Conservation (phyloP, 2,113 vertebrate genomes). For the Cynoglossus semilaevis region DNA sequence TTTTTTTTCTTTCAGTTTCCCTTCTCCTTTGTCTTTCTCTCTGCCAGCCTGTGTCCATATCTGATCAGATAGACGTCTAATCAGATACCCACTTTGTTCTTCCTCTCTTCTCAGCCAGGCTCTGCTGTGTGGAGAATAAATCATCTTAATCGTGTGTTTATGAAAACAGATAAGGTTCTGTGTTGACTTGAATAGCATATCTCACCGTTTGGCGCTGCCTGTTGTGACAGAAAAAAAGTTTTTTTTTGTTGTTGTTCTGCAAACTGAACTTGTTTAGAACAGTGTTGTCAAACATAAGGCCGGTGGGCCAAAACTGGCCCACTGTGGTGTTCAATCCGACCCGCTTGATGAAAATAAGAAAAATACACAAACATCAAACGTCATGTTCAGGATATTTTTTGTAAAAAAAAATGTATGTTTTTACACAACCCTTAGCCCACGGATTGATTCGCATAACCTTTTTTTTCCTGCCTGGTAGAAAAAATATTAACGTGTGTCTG, state of each 20-base stretch:
- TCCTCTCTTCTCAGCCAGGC: constrained; percentile 62
- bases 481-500: neutral
- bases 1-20: constrained; percentile 12
- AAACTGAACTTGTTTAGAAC: no score
- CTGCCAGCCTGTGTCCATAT: constrained; percentile 57
- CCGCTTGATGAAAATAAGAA: no score
- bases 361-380: no score
- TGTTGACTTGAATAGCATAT: constrained; percentile 59
- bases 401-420: no score
- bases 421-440: no score
- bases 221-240: constrained; percentile 5
- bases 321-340: no score
- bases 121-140: constrained; percentile 63
- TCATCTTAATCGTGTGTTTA: constrained; percentile 74
- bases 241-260: no score
- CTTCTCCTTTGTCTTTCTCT: constrained; percentile 16
- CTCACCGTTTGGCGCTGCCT: constrained; percentile 45
- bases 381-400: no score
- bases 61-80: constrained; percentile 74
- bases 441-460: no score
- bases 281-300: no score
- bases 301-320: no score
- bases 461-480: no score
- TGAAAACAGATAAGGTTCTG: constrained; percentile 73
- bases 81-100: constrained; percentile 73